Base-by-base conservation (phyloP, 2,113 vertebrate species). In the Micromys minutus region DNA sequence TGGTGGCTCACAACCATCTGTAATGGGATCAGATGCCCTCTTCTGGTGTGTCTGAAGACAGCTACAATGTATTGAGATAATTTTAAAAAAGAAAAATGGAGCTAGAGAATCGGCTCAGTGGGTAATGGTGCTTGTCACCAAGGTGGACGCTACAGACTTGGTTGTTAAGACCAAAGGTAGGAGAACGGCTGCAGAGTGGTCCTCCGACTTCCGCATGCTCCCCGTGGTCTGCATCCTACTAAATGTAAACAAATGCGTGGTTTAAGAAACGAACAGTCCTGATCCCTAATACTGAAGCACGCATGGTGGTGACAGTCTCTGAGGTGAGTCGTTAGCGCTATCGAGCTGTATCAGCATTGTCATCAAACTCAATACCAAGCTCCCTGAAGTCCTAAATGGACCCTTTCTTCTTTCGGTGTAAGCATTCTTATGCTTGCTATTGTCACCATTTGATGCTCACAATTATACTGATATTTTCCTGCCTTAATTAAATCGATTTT, bases 401-500 rank as follows among this genome's bases (percentile, higher is more conserved):
- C 21, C 19, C 79, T 90, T 77, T 59, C 36, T 89, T 65, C 55
- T 79, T 57, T 79, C 67, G 93, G 79, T 34, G 77, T 91, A 79
- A 63, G 10, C 76, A 15, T 87, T 26, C 57, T 80, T 80, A 92
- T 72, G 92, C 83, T 84, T 95, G 55, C 84, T 69, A 65, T 67
- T 90, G 93, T 95, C 87, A 72, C 87, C 89, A 86, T 92, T 81
- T 94, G 95, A 93, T 76, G 71, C 63, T 42, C 76, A 71, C 61
- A 47, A 52, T 92, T 92, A 80, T 69, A 47, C 16, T 65, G 75
- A 87, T 90, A 93, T 91, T 84, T 95, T 94, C 71, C 83, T 92
- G 34, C 81, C 36, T 85, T 87, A 19, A 89, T 93, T 65, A 89
- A 88, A 75, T 93, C 81, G 96, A 24, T 93, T 96, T 95, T 95